These are phyloP conservation scores for Drosophila tripunctata DNA, from an alignment of 2,888 invertebrate species.

Conservation along the genomic window DNA sequence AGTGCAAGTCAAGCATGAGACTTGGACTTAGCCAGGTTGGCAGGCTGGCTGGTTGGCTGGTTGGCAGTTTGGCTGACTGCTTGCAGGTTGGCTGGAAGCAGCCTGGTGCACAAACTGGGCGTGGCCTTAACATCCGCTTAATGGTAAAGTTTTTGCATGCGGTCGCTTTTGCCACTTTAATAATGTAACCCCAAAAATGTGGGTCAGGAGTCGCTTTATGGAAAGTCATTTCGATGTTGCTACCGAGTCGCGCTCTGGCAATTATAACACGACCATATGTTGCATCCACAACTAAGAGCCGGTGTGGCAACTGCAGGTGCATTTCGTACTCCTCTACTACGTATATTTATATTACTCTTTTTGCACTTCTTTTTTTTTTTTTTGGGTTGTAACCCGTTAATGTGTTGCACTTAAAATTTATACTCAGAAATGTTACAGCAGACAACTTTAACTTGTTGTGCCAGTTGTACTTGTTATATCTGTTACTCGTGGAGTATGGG, in stretches of 20 bases:
- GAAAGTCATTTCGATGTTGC: conserved; percentile 65
- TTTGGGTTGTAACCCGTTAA: conserved; percentile 62
- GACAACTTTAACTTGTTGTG: conserved; percentile 66
- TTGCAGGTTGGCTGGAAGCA: conserved; percentile 8
- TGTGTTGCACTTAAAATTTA: conserved; percentile 77
- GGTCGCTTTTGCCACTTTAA: conserved; percentile 51
- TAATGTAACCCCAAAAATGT: conserved; percentile 64
- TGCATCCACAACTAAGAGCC: conserved; percentile 64
- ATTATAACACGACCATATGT: conserved; percentile 73
- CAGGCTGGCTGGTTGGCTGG: conserved; percentile 1
- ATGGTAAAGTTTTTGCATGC: conserved; percentile 54
- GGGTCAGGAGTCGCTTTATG: conserved; percentile 67
- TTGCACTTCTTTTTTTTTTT: conserved; percentile 22
- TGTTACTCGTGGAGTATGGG: background rate
- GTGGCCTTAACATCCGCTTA: conserved; percentile 59
- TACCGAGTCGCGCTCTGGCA: conserved; percentile 59
- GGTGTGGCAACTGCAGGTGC: conserved; percentile 65
- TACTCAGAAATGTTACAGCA: conserved; percentile 59
- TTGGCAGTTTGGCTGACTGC: conserved; percentile 1
- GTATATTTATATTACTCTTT: background rate
- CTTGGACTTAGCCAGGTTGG: conserved; percentile 38
- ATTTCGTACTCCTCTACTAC: conserved; percentile 28
- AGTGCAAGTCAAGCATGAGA: conserved; percentile 59
- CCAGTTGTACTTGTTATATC: background rate
- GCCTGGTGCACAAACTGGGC: conserved; percentile 58